phyloP scores from a whole-genome alignment of 1,140 invertebrate species.

The Ceratina japonica region DNA sequence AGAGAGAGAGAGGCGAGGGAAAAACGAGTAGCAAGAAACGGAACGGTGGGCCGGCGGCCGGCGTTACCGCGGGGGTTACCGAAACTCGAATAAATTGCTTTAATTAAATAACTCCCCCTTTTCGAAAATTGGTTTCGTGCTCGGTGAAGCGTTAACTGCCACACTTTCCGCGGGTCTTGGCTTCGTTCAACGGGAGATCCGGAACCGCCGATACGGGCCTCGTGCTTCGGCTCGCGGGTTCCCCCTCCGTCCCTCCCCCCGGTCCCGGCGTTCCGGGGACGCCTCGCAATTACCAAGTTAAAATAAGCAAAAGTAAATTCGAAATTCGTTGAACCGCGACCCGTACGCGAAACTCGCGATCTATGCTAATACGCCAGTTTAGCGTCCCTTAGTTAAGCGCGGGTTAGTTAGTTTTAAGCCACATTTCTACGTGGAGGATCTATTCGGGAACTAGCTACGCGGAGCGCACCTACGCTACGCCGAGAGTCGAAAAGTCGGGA shows the following conservation, averaged over 20 bases:
- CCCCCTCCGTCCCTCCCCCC: not conserved
- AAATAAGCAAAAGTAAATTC: not conserved
- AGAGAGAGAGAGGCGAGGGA: too few species aligned
- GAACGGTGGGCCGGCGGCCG: constrained; percentile 31
- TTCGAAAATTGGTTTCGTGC: constrained; percentile 66
- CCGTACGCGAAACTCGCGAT: not conserved
- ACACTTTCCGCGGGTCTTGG: constrained; percentile 34
- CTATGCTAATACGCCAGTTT: too few species aligned
- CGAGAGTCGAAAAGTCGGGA: too few species aligned
- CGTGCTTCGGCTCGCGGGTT: not conserved
- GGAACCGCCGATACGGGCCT: not conserved
- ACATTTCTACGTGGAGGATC: too few species aligned
- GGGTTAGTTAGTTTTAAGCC: too few species aligned
- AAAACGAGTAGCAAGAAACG: constrained; percentile 44
- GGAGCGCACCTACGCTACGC: too few species aligned
- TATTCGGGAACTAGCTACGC: too few species aligned
- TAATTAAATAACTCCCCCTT: constrained; percentile 63
- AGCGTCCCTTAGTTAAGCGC: too few species aligned
- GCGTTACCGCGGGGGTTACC: constrained; percentile 7
- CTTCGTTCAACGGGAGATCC: constrained; percentile 37
- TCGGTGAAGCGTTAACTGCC: constrained; percentile 62
- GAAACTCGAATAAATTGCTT: constrained; percentile 63
- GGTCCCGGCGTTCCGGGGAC: not conserved
- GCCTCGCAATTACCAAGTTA: not conserved
- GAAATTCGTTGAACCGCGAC: not conserved